Evolutionary conservation across 2,113 vertebrate genomes (phyloP), one percentile per base, ranked within the genome.

Genomic region (Helogale parvula): DNA sequence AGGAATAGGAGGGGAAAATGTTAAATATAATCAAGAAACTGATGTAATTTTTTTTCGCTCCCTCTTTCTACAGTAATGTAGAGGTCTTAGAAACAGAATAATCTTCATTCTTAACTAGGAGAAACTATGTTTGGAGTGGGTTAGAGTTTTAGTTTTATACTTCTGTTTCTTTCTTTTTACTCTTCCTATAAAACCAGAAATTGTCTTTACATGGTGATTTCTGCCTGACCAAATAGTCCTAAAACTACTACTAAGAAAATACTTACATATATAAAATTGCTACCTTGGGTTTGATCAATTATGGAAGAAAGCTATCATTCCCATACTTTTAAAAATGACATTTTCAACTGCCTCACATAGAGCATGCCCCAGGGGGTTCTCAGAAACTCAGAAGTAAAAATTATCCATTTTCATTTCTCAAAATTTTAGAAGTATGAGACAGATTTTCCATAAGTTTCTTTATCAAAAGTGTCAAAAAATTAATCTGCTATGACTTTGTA

Each of bases 201-300:
- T 96, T 86, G 52, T 88, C 79, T 94, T 97, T 96, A 83, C 95
- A 87, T 97, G 47, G 60, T 94, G 85, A 96, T 97, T 97, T 97
- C n/a, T 88, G 91, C 66, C 85, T 96, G 81, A 60, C 85, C 82
- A 86, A 91, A 95, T 57, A 94, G 60, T 95, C 54, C 60, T 91
- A 96, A 98, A 97, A 96, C 76, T 38, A 97, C 91, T 74, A 87
- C 74, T 87, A 98, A 97, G 88, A 96, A 98, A 98, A 98, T 94
- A 81, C 92, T 89, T 94, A 95, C 88, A 95, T 94, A 88, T 95
- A 96, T 93, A 96, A 97, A 97, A 96, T 97, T 96, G 93, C 81
- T 97, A 89, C 94, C 93, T 97, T 96, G 91, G 35, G 65, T 94
- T 98, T 3, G 35, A 97, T 95, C 96, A 97, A 97, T 98, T 97